phyloP scores from a whole-genome alignment of 2,113 vertebrate species.

The Pollimyrus isidori region DNA sequence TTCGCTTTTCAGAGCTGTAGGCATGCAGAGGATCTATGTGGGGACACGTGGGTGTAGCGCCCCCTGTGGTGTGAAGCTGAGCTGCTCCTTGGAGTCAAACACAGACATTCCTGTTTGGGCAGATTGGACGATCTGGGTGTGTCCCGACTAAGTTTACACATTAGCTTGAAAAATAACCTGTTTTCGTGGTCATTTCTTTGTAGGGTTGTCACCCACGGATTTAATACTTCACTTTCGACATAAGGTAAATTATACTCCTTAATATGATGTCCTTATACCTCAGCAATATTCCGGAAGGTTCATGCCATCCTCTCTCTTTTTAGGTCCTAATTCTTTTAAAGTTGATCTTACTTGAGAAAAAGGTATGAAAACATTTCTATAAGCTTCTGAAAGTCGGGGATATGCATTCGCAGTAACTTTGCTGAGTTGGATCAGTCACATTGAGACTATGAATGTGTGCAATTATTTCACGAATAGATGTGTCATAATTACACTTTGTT shows the following conservation, averaged over 20 bases:
- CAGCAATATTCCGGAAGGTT: background rate
- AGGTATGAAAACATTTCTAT: conserved; percentile 58
- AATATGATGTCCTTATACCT: background rate
- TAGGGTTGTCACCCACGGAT: conserved; percentile 91
- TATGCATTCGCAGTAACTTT: background rate
- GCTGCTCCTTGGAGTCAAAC: background rate
- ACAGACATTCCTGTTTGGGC: background rate
- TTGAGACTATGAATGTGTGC: background rate
- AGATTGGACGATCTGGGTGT: background rate
- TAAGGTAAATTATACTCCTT: conserved; percentile 69
- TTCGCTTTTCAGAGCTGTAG: background rate
- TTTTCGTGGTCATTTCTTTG: background rate
- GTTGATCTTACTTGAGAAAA: conserved; percentile 94
- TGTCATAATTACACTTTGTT: background rate
- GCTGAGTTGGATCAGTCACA: background rate
- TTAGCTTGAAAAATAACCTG: background rate
- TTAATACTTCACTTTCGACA: conserved; percentile 92
- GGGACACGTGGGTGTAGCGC: background rate
- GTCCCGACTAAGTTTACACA: background rate
- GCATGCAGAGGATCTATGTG: background rate
- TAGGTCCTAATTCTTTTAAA: conserved; percentile 94
- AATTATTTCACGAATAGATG: background rate
- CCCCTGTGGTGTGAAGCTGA: background rate
- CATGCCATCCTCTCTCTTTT: background rate
- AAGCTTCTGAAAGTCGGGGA: background rate